Percentiles rank a stretch among this genome's conserved stretches.
phyloP scores from a whole-genome alignment of 2,113 vertebrate species.

The Ia io region DNA sequence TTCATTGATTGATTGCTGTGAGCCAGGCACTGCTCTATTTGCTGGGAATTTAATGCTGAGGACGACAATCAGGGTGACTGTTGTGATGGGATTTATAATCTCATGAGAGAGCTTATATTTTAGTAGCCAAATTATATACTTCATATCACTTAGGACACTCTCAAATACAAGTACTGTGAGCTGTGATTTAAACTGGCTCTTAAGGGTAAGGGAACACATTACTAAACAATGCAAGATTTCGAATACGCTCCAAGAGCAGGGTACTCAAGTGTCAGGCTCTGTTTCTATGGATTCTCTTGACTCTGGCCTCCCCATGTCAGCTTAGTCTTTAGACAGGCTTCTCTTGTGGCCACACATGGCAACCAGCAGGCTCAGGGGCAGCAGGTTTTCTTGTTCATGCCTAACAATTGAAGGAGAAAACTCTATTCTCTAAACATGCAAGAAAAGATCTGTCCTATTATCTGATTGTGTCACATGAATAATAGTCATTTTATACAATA shows the following conservation, averaged over 20 bases:
- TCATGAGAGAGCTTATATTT: background rate
- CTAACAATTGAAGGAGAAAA: background rate
- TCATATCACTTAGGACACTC: background rate
- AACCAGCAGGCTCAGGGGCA: background rate
- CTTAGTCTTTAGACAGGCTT: background rate
- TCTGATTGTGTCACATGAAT: background rate
- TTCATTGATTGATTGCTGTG: background rate
- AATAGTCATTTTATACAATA: background rate
- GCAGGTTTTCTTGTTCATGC: background rate
- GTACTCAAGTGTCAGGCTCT: background rate
- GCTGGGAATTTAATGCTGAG: background rate
- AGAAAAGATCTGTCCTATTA: background rate
- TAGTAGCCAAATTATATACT: background rate
- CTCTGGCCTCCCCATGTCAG: background rate
- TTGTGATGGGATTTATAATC: background rate
- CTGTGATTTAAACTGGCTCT: background rate
- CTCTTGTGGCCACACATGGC: background rate
- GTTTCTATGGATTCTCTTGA: background rate
- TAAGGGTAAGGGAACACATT: background rate
- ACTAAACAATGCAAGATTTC: background rate
- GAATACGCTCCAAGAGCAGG: background rate
- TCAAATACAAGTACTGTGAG: background rate
- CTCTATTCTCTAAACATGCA: background rate
- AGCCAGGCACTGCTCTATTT: background rate
- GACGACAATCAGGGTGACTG: background rate